Percentiles rank a stretch among this genome's conserved stretches.
These are phyloP conservation scores for Brachionus calyciflorus DNA, from an alignment of 1,140 invertebrate species.

Conservation along the genomic window DNA sequence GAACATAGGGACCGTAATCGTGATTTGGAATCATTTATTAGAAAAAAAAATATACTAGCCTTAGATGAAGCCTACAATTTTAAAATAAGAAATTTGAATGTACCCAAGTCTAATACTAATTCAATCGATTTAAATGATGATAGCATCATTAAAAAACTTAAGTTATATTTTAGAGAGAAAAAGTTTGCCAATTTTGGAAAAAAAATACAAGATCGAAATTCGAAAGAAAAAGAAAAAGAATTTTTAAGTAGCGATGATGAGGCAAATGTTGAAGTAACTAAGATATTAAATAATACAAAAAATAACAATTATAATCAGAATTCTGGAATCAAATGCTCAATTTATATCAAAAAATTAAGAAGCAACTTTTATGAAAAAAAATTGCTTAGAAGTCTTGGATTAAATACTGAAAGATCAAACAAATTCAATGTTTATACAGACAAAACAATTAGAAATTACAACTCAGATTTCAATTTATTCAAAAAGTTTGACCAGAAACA, in stretches of 20 bases:
- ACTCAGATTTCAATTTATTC: not conserved
- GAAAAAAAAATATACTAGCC: slow-evolving; percentile 5
- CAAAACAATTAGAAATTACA: not conserved
- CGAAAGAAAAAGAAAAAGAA: too few relatives aligned
- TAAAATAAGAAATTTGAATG: not conserved
- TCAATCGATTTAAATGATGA: too few relatives aligned
- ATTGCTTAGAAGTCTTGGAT: not conserved
- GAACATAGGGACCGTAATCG: not conserved
- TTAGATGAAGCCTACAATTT: slow-evolving; percentile 9
- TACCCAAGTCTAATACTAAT: not conserved
- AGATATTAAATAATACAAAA: too few relatives aligned
- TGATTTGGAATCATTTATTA: not conserved
- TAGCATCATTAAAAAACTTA: too few relatives aligned
- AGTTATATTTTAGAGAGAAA: too few relatives aligned
- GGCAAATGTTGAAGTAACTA: too few relatives aligned
- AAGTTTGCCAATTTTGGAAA: too few relatives aligned
- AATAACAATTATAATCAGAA: too few relatives aligned
- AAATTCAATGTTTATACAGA: slow-evolving; percentile 7
- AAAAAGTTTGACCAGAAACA: not conserved
- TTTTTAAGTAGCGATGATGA: too few relatives aligned
- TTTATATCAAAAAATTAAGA: slow-evolving; percentile 33
- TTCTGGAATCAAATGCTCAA: too few relatives aligned
- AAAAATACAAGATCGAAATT: too few relatives aligned
- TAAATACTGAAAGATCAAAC: not conserved
- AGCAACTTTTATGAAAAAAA: slow-evolving; percentile 29